Conservation (phyloP, 2,113 vertebrate genomes). For the Erpornis zantholeuca region DNA sequence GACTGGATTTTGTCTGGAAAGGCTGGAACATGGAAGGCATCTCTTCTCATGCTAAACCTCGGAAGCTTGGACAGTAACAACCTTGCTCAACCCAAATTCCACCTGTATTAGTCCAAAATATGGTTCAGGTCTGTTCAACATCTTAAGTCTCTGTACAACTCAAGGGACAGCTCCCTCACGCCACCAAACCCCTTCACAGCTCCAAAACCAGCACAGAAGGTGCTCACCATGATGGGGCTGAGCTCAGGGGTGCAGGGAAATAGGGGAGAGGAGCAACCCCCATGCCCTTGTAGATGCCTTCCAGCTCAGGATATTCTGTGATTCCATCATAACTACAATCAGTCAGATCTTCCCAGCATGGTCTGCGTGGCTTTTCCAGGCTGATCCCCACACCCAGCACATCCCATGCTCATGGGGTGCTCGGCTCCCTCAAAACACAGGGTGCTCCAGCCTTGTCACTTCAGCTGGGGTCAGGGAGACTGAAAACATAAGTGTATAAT, state of each 20-base stretch:
- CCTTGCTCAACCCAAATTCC: accelerated
- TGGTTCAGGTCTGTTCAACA: not conserved
- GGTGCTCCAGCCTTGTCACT: not conserved
- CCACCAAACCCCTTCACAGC: not conserved
- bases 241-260: not conserved
- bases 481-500: constrained; percentile 17
- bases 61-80: accelerated
- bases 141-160: not conserved
- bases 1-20: not conserved
- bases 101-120: accelerated
- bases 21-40: not conserved
- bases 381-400: not conserved
- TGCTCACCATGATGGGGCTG: accelerated
- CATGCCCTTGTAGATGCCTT: accelerated
- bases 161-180: accelerated
- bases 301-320: not conserved
- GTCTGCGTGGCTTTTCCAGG: not conserved
- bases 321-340: not conserved
- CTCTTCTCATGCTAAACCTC: not conserved
- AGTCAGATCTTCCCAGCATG: accelerated
- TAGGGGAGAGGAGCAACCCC: accelerated
- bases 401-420: accelerated
- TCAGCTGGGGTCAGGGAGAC: not conserved
- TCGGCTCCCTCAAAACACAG: not conserved
- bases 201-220: not conserved